These are phyloP conservation scores for Plebejus argus DNA, from an alignment of 2,888 invertebrate genomes.

Conservation along the genomic window DNA sequence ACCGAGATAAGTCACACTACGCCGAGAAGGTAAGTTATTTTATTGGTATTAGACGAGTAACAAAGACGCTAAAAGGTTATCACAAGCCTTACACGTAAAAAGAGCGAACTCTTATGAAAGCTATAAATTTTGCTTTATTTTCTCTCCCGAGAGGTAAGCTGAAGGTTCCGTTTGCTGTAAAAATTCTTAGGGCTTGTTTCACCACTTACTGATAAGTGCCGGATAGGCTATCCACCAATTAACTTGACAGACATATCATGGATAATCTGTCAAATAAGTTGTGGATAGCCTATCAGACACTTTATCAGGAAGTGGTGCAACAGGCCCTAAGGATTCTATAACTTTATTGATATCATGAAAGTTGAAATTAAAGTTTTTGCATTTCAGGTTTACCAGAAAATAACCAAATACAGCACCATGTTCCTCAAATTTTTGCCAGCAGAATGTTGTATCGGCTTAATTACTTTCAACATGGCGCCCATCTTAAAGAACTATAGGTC, in stretches of 20 bases:
- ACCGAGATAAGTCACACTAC: slow-evolving; percentile 33
- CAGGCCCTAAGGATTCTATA: not conserved
- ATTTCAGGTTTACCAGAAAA: slow-evolving; percentile 27
- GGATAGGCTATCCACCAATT: too few relatives aligned
- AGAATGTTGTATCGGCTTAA: slow-evolving; percentile 31
- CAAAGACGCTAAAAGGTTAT: not conserved
- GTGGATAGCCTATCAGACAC: too few relatives aligned
- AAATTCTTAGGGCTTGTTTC: not conserved
- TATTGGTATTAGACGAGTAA: not conserved
- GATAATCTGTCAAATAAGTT: too few relatives aligned
- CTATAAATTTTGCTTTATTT: not conserved
- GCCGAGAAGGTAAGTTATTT: slow-evolving; percentile 33
- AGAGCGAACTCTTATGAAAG: not conserved
- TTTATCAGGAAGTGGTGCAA: too few relatives aligned
- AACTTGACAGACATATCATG: too few relatives aligned
- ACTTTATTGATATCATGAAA: not conserved
- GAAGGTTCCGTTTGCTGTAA: not conserved
- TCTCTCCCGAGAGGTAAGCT: not conserved
- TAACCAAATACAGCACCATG: not conserved
- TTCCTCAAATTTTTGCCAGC: slow-evolving; percentile 21
- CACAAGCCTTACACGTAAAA: not conserved
- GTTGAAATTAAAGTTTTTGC: not conserved
- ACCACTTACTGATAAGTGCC: too few relatives aligned
- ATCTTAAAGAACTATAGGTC: slow-evolving; percentile 32
- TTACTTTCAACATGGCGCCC: slow-evolving; percentile 33